These are phyloP conservation scores for Cerastis rubricosa DNA, from an alignment of 2,888 invertebrate genomes.

Conservation along the genomic window DNA sequence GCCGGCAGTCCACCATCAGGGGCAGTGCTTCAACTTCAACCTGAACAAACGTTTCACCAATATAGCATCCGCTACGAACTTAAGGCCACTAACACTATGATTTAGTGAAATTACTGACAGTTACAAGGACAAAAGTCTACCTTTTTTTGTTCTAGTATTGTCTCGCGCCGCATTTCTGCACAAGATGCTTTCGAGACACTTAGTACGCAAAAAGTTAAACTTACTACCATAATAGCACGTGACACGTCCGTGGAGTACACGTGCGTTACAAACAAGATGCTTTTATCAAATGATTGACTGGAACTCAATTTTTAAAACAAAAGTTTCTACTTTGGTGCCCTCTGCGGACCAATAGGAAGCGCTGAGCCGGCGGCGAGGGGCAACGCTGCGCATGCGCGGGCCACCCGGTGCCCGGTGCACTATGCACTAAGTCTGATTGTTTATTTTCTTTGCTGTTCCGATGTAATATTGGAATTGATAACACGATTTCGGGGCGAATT, in stretches of 20 bases:
- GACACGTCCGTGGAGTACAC: conserved; percentile 9
- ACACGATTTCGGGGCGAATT: not conserved
- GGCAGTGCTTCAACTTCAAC: conserved; percentile 86
- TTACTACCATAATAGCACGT: conserved; percentile 25
- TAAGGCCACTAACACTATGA: conserved; percentile 23
- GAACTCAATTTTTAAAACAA: conserved; percentile 27
- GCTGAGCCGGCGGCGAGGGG: conserved; percentile 12
- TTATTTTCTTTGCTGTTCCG: conserved; percentile 24
- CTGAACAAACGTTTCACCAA: conserved; percentile 65
- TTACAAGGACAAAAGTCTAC: not conserved
- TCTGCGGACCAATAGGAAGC: conserved; percentile 43
- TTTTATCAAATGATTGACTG: conserved; percentile 54
- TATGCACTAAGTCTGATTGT: conserved; percentile 32
- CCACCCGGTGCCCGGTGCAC: conserved; percentile 32
- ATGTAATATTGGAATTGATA: conserved; percentile 8
- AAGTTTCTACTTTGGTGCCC: conserved; percentile 24
- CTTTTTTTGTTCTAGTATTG: not conserved
- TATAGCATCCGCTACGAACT: not conserved
- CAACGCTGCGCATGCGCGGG: conserved; percentile 46
- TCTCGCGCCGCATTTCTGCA: conserved; percentile 2
- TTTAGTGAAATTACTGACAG: conserved; percentile 51
- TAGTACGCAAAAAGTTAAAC: not conserved
- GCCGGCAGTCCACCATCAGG: conserved; percentile 88
- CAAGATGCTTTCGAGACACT: not conserved
- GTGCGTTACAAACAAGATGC: conserved; percentile 22